phyloP scores from a whole-genome alignment of 2,888 invertebrate genomes.

The Epinotia demarniana region DNA sequence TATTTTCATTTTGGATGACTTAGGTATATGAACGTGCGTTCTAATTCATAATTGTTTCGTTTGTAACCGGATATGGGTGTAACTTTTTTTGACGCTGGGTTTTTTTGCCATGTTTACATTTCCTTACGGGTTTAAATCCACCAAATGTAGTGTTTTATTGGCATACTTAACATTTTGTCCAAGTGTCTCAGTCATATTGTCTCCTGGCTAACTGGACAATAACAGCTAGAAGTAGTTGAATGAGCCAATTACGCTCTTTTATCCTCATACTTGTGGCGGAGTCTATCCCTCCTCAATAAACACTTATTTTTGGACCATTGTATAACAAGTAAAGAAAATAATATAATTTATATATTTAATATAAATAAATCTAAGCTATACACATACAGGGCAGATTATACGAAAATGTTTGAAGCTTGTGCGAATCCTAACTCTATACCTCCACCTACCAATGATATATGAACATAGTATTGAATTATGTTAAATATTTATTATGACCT shows the following conservation, averaged over 20 bases:
- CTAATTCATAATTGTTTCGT: too few relatives aligned
- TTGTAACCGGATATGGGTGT: too few relatives aligned
- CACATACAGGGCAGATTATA: constrained; percentile 26
- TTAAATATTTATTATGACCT: neutral
- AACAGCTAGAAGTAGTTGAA: too few relatives aligned
- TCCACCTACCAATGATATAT: neutral
- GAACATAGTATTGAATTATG: neutral
- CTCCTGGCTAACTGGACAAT: too few relatives aligned
- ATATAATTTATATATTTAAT: neutral
- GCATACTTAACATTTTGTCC: too few relatives aligned
- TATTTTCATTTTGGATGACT: too few relatives aligned
- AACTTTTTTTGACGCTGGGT: too few relatives aligned
- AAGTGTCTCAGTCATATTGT: too few relatives aligned
- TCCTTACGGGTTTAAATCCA: too few relatives aligned
- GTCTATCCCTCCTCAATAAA: neutral
- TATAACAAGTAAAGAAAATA: neutral
- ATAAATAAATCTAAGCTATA: neutral
- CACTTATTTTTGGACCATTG: neutral
- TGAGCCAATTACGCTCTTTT: neutral
- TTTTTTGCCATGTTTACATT: too few relatives aligned
- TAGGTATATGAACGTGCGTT: too few relatives aligned
- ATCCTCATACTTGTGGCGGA: neutral
- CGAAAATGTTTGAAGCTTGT: constrained; percentile 7
- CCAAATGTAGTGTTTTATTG: too few relatives aligned
- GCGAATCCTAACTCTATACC: neutral